phyloP scores from a whole-genome alignment of 2,797 vertebrate genomes.

The Urocyon cinereoargenteus region DNA sequence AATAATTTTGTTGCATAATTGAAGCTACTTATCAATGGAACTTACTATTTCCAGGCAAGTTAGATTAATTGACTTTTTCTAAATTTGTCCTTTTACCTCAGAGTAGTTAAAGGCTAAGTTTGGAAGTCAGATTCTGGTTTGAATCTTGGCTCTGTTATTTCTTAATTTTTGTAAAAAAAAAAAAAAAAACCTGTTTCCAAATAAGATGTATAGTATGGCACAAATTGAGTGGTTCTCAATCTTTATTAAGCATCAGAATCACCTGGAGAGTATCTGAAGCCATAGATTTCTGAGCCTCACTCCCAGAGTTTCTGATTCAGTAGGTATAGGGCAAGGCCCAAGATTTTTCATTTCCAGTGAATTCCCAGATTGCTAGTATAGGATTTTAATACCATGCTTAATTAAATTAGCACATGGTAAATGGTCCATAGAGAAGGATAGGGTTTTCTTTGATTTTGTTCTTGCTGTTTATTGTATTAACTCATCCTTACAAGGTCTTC shows the following conservation, averaged over 20 bases:
- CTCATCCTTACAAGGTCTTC: not conserved
- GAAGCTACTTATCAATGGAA: conserved; percentile 6
- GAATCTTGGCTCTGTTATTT: not conserved
- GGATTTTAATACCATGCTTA: not conserved
- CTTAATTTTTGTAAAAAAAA: not conserved
- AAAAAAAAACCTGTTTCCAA: not conserved
- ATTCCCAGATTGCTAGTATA: not conserved
- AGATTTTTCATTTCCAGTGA: not conserved
- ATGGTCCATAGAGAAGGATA: not conserved
- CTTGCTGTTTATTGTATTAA: not conserved
- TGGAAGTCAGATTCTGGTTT: conserved; percentile 18
- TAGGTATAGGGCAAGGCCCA: not conserved
- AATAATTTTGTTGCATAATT: not conserved
- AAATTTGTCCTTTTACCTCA: conserved; percentile 1
- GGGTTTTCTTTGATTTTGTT: conserved; percentile 32
- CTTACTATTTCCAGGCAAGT: not conserved
- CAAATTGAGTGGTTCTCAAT: not conserved
- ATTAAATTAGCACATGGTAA: not conserved
- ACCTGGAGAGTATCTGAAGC: not conserved
- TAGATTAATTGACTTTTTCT: conserved; percentile 24
- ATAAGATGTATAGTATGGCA: not conserved
- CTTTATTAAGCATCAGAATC: not conserved
- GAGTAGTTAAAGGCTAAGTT: not conserved
- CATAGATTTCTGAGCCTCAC: not conserved
- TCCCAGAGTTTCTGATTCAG: not conserved